A percentile compares a stretch with the other conserved stretches of the same genome.
phyloP scores from a whole-genome alignment of 1,140 invertebrate genomes.

The Gonatopus flavifemur region DNA sequence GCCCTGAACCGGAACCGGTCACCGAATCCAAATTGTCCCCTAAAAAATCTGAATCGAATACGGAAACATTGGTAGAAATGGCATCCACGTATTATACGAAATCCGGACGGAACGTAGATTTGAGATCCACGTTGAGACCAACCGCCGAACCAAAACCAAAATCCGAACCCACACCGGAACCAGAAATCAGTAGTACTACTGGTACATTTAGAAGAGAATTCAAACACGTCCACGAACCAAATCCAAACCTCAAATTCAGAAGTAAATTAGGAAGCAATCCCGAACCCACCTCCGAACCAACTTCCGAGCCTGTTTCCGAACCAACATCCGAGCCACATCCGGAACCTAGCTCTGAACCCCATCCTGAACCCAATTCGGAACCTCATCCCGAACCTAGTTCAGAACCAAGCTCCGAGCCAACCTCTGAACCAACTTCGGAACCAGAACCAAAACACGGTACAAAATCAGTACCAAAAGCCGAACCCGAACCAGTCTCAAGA shows the following conservation, averaged over 20 bases:
- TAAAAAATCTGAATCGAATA: constrained; percentile 40
- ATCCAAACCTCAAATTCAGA: no score
- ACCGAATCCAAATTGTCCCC: constrained; percentile 48
- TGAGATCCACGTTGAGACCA: constrained; percentile 55
- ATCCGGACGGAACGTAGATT: constrained; percentile 50
- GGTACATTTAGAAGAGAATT: no score
- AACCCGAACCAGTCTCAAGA: constrained; percentile 33
- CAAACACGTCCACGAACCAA: constrained; percentile 45
- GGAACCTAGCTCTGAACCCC: constrained; percentile 45
- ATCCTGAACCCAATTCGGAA: constrained; percentile 40
- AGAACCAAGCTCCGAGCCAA: constrained; percentile 35
- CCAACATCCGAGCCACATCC: no score
- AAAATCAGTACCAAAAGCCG: constrained; percentile 42
- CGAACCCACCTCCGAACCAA: constrained; percentile 53
- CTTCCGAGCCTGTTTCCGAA: no score
- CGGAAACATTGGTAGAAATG: no score
- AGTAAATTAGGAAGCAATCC: no score
- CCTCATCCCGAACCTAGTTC: constrained; percentile 43
- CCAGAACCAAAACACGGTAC: constrained; percentile 52
- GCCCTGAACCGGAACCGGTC: constrained; percentile 51
- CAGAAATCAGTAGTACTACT: no score
- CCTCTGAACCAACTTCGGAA: constrained; percentile 52
- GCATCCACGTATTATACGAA: constrained; percentile 44
- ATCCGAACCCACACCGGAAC: constrained; percentile 49
- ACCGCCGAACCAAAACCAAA: constrained; percentile 48